Evolutionary conservation across 2,888 invertebrate species (phyloP), one percentile per base, ranked within the genome.

Genomic region (Tricholauxania praeusta): DNA sequence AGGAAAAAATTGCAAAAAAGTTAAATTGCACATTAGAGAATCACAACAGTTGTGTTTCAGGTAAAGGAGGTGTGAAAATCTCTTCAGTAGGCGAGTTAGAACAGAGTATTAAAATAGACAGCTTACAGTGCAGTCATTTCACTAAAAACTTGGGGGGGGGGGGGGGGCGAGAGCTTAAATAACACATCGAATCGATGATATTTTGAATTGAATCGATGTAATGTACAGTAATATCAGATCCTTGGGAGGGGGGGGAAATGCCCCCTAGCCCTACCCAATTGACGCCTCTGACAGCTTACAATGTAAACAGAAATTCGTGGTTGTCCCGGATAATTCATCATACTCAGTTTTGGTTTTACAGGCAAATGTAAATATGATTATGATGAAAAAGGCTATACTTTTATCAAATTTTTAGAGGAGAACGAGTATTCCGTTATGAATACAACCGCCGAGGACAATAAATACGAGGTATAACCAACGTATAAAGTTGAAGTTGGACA

Each of bases 331-430:
- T 22, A 49, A 32, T 39, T 32, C 66, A 15, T n/a, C 69, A 47
- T 69, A 32, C 57, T 74, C 49, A 72, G 66, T 1, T 74, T 32
- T 55, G 74, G 72, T 48, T 14, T 72, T 14, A 65, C 70, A 48
- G 14, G 60, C 32, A 74, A 71, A 39, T 57, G 28, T 51, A 39
- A 69, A 1, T 74, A 74, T 39, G 53, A n/a, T 15, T 52, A 66
- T 28, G 71, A 74, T 51, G 69, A 72, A 49, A 68, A 65, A 19
- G 72, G 69, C 22, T 74, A 74, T 48, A 69, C 5, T n/a, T 74
- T 74, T 64, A n/a, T 59, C 15, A 64, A 32, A 1, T 52, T 72
- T 57, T 68, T 68, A 49, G 28, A 69, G 57, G 52, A 17, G 3
- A 48, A 47, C 5, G 57, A 28, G 47, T n/a, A n/a, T 22, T 22